phyloP scores from a whole-genome alignment of 2,888 invertebrate species.

The Eucriotettix oculatus region DNA sequence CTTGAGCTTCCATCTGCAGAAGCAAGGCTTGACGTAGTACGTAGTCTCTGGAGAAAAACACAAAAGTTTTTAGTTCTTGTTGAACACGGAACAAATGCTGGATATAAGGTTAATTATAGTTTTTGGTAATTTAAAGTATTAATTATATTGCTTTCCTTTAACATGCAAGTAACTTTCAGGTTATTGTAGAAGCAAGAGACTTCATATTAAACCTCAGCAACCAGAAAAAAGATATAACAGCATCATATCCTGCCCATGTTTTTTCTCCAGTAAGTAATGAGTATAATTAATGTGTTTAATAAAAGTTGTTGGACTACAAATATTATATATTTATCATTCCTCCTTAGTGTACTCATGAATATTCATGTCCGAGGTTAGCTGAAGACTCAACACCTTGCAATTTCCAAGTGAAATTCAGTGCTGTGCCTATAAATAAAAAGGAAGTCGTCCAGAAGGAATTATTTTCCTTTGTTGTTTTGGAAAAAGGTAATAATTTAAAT shows the following conservation, averaged over 20 bases:
- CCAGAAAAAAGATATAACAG: constrained; percentile 12
- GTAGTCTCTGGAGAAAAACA: constrained; percentile 76
- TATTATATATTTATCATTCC: constrained; percentile 1
- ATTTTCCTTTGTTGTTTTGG: constrained; percentile 68
- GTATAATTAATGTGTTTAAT: neutral
- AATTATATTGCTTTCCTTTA: constrained; percentile 1
- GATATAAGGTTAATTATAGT: constrained; percentile 43
- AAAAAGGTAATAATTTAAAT: constrained; percentile 40
- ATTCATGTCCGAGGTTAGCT: constrained; percentile 52
- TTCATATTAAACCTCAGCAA: constrained; percentile 43
- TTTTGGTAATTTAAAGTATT: neutral
- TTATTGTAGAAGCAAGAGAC: constrained; percentile 69
- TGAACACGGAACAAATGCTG: constrained; percentile 69
- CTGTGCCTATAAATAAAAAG: constrained; percentile 31
- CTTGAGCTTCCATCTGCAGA: constrained; percentile 57
- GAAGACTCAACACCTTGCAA: constrained; percentile 59
- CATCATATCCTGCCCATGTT: constrained; percentile 36
- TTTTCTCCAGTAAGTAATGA: constrained; percentile 53
- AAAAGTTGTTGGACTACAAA: neutral
- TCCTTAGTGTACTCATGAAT: constrained; percentile 64
- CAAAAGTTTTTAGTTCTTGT: constrained; percentile 63
- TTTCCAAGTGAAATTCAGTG: constrained; percentile 43
- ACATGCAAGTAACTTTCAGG: constrained; percentile 20
- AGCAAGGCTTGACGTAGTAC: constrained; percentile 47
- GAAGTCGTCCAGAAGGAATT: constrained; percentile 33